Evolutionary conservation across 2,888 invertebrate genomes (phyloP), one percentile per base, ranked within the genome.

Genomic region (Limnephilus auricula): DNA sequence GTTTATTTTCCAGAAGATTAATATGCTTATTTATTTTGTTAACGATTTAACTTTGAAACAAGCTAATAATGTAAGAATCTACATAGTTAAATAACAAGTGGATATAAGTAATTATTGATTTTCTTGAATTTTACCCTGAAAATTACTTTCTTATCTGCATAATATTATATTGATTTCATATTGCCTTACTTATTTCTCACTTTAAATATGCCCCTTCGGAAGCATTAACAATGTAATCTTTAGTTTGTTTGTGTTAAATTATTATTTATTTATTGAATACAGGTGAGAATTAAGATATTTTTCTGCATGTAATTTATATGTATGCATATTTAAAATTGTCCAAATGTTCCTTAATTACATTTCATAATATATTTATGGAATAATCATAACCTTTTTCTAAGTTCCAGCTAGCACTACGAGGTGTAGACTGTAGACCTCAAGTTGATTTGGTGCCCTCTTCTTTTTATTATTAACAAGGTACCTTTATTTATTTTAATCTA

Each of bases 61-160:
- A 34, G 37, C 82, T 82, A 82, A 34, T 82, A 82, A 82, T 82
- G 37, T 82, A 82, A 37, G 18, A 82, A 34, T 82, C 25, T 34
- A 82, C 18, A 82, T 82, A 82, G 65, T 65, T 65, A 65, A 65
- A 65, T 65, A n/a, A 25, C 65, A n/a, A 65, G 25, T 25, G 25
- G 65, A 65, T 25, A 65, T n/a, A 65, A 65, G 18, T 50, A 18
- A 50, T 50, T 50, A 50, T 50, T 65, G 50, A 9, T 65, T 65
- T 65, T 65, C 65, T 65, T 65, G 65, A 25, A 65, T 9, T 65
- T 25, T 25, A 25, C 50, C 5, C 3, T 50, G 50, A 50, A 15
- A 65, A 18, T 65, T 13, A 65, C 25, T 65, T 65, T 65, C 65
- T 65, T 65, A 25, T 65, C 65, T 65, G 65, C 65, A 65, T 65